These are phyloP conservation scores for Oasisia sp. DNA, from an alignment of 2,888 invertebrate genomes.

Conservation along the genomic window DNA sequence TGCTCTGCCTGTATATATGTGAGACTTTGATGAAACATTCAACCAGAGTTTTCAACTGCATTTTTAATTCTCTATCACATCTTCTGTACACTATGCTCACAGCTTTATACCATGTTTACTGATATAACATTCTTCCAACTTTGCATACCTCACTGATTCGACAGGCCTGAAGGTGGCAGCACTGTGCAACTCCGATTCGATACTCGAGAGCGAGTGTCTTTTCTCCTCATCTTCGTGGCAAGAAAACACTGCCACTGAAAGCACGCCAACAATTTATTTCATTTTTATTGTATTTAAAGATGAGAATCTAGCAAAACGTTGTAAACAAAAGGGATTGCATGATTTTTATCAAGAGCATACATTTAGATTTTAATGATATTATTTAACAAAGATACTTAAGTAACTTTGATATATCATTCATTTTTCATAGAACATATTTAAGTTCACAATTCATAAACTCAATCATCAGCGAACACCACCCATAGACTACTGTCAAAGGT, in stretches of 20 bases:
- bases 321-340: background rate
- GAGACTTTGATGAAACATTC: too few relatives aligned
- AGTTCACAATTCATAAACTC: too few relatives aligned
- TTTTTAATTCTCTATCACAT: too few relatives aligned
- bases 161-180: constrained; percentile 22
- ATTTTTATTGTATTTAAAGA: background rate
- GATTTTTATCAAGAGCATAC: background rate
- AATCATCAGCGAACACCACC: too few relatives aligned
- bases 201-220: constrained; percentile 33
- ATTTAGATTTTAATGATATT: background rate
- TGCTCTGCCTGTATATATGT: too few relatives aligned
- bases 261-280: background rate
- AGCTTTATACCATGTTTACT: too few relatives aligned
- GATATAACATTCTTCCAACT: too few relatives aligned
- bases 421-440: too few relatives aligned
- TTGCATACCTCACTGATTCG: background rate
- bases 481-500: too few relatives aligned
- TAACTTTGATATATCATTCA: too few relatives aligned
- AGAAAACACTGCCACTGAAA: constrained; percentile 30
- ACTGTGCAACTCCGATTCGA: constrained; percentile 29
- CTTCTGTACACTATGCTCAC: too few relatives aligned
- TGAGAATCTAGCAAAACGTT: background rate
- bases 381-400: background rate
- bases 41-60: too few relatives aligned
- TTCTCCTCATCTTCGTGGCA: constrained; percentile 26